Base-by-base conservation (phyloP, 2,797 vertebrate genomes). In the Melanotaenia nigrans region DNA sequence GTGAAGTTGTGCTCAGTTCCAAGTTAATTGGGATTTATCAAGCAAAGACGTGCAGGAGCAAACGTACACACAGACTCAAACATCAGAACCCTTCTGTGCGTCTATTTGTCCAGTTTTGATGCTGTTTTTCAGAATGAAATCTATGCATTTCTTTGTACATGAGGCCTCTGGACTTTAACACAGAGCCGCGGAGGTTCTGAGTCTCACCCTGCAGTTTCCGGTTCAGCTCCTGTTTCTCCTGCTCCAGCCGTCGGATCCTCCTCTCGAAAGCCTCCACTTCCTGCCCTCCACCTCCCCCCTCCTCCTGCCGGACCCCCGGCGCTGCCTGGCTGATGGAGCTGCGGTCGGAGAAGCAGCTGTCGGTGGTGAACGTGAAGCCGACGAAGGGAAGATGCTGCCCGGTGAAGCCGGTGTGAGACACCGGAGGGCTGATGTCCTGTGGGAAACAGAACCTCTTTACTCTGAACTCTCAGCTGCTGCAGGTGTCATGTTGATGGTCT, bases 341-440 rank as follows among this genome's bases (percentile, higher is more conserved):
- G 3, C 73, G 36, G 84, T 95, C 94, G 0, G 93, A 92, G 78
- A 91, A 96, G 59, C 94, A 97, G 95, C 97, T 98, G 63, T 96
- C 95, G 0, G 96, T 98, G 71, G 98, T 99, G 90, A 96, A 99
- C 0, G 98, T 99, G 88, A 99, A 99, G 61, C 97, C 98, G 4
- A 99, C 96, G 0, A 99, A 99, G 0, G 98, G 97, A 61, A 99
- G 92, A 85, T 99, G 97, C 77, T 98, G 92, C 30, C 97, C 98
- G 16, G 96, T 97, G 84, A 99, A 99, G 71, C 96, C 97, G 0
- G 96, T 94, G 76, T 98, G 97, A 70, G 96, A 95, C 71, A 95
- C 91, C 0, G 96, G 96, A 33, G 97, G 97, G 24, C 94, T 85
- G 54, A 97, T 94, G 83, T 99, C 98, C 97, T 99, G 92, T 11